Base-by-base conservation (phyloP, 2,113 vertebrate species). In the Tangachromis dhanisi region DNA sequence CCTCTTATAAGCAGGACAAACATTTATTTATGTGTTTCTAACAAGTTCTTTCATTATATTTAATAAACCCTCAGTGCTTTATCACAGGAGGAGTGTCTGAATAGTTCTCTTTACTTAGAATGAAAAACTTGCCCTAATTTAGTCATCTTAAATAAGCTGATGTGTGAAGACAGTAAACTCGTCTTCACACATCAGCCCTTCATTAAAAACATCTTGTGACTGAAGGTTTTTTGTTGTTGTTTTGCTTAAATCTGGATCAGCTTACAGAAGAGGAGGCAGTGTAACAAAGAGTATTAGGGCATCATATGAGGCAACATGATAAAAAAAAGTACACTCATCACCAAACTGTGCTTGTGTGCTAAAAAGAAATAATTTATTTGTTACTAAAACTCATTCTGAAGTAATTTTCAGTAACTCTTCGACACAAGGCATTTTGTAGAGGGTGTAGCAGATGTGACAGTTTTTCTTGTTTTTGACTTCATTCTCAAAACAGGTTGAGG, bases 341-440 rank as follows among this genome's bases (percentile, higher is more conserved):
- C 7, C 47, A 49, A 9, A 47, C 3, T 45, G 12, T 45, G 12
- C 2, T 42, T 42, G 40, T 42, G 12, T 42, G 40, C 40, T 42
- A 2, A 49, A 49, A 49, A 19, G 0, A 49, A 2, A 9, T 17
- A 1, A 47, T 45, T 45, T 16, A 45, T 3, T 45, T 42, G 47
- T 9, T 19, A 51, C 0, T 51, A 51, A 51, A 51, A 51, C 17
- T 51, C 47, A 51, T 51, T 51, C 47, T 51, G 17, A 51, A 19
- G 17, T 51, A 51, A 19, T 51, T 19, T 51, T 19, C 17, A 19
- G 47, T 51, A 51, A 51, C 4, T 51, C 47, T 0, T 51, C 4
- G 4, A 19, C 4, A 51, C 49, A 51, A 51, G 0, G 47, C 49
- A 51, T 51, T 51, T 19, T 0, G 49, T 51, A 19, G 49, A 51